Evolutionary conservation across 2,888 invertebrate genomes (phyloP).

Genomic region (Campoletis raptor): DNA sequence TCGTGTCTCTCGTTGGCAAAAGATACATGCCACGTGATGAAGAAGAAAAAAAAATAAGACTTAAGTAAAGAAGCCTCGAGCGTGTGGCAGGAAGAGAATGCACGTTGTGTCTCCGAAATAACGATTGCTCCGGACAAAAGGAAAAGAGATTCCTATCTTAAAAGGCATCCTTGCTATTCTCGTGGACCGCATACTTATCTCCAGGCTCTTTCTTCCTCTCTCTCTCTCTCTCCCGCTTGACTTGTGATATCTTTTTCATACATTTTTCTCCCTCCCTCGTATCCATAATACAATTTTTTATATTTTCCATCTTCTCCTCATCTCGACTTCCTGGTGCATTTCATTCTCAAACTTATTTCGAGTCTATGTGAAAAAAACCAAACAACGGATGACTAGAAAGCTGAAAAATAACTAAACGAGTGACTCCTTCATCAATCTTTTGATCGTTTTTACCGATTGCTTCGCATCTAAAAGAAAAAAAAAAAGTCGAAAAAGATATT

Average conservation of each 20-base stretch:
- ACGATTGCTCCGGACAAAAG: conserved; percentile 60
- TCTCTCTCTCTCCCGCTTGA: neutral
- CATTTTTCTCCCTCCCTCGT: conserved; percentile 2
- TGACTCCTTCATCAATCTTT: neutral
- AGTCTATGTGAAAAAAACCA: neutral
- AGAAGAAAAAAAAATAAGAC: conserved; percentile 8
- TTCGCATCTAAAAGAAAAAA: neutral
- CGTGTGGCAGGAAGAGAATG: conserved; percentile 54
- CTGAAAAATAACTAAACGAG: neutral
- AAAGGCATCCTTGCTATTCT: conserved; percentile 62
- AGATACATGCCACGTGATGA: conserved; percentile 22
- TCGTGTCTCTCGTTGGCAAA: conserved; percentile 7
- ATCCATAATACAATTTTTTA: neutral
- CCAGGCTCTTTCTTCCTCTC: neutral
- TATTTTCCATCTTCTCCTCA: neutral
- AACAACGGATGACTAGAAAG: neutral
- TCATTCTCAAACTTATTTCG: neutral
- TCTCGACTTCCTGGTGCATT: neutral
- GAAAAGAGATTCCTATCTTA: conserved; percentile 60
- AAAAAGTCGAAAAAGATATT: neutral
- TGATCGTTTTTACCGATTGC: neutral
- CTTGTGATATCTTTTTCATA: conserved; percentile 43
- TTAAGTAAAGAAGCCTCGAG: conserved; percentile 4
- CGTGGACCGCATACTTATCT: conserved; percentile 32
- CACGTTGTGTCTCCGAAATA: conserved; percentile 57